Evolutionary conservation across 2,113 vertebrate species (phyloP).

Genomic region (Atherinomorus stipes): DNA sequence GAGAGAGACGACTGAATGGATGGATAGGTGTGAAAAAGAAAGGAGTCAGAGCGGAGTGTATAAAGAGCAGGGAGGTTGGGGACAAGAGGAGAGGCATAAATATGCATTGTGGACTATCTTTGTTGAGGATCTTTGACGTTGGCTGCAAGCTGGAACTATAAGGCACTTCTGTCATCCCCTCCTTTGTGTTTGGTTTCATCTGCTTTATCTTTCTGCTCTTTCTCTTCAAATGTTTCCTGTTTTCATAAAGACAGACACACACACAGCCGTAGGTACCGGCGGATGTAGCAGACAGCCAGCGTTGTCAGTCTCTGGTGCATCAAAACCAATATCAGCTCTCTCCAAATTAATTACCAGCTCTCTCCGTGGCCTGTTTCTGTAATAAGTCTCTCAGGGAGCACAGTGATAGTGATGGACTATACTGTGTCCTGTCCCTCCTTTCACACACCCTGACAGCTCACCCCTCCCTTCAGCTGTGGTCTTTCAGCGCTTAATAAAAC

Average conservation of each 20-base stretch:
- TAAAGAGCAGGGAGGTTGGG: slow-evolving; percentile 16
- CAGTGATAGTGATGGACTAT: slow-evolving; percentile 58
- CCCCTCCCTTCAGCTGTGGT: slow-evolving; percentile 47
- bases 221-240: slow-evolving; percentile 33
- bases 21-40: slow-evolving; percentile 27
- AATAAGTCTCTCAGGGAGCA: slow-evolving; percentile 84
- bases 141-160: slow-evolving; percentile 39
- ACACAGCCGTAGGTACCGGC: slow-evolving; percentile 48
- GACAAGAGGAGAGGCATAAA: slow-evolving; percentile 52
- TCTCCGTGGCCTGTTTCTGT: slow-evolving; percentile 79
- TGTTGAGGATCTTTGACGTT: slow-evolving; percentile 54
- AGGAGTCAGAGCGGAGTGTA: slow-evolving; percentile 24
- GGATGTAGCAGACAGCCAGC: slow-evolving; percentile 55
- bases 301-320: slow-evolving; percentile 75
- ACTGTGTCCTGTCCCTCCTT: slow-evolving; percentile 51
- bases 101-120: slow-evolving; percentile 65
- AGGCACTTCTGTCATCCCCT: slow-evolving; percentile 37
- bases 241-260: slow-evolving; percentile 36
- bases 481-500: slow-evolving; percentile 48
- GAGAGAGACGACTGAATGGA: slow-evolving; percentile 8
- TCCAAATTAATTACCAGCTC: slow-evolving; percentile 83
- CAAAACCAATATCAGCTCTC: slow-evolving; percentile 83
- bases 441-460: slow-evolving; percentile 54
- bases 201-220: slow-evolving; percentile 21
- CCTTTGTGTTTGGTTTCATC: not conserved